Conservation (phyloP, 2,113 vertebrate genomes). For the Lonchura striata region DNA sequence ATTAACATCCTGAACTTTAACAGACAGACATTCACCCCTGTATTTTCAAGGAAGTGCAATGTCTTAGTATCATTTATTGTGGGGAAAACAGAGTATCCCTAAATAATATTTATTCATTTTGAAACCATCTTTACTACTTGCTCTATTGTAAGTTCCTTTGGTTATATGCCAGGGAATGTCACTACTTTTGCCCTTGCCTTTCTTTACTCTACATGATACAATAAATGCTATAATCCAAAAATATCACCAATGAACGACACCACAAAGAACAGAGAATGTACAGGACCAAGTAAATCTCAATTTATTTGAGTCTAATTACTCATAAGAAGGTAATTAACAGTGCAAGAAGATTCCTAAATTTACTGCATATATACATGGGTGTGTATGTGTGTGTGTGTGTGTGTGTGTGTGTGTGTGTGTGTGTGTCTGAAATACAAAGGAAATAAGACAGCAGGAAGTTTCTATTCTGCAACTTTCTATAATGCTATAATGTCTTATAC, state of each 20-base stretch:
- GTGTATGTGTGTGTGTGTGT: fast-evolving
- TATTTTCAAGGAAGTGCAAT: background rate
- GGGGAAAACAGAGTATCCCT: background rate
- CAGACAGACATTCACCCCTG: background rate
- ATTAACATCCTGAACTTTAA: background rate
- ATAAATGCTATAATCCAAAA: background rate
- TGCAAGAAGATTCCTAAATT: background rate
- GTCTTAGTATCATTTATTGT: background rate
- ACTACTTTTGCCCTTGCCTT: background rate
- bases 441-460: background rate
- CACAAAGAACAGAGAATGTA: background rate
- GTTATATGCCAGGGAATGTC: background rate
- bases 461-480: background rate
- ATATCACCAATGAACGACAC: background rate
- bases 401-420: too few relatives aligned
- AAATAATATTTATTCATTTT: background rate
- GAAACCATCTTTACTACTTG: background rate
- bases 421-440: background rate
- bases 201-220: background rate
- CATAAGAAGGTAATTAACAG: background rate
- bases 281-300: background rate
- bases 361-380: fast-evolving
- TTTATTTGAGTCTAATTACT: background rate
- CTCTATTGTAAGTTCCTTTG: background rate
- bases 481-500: background rate